Percentiles rank a stretch among this genome's conserved stretches.
Evolutionary conservation across 2,113 vertebrate genomes (phyloP).

Genomic region (Sterrhoptilus dennistouni): DNA sequence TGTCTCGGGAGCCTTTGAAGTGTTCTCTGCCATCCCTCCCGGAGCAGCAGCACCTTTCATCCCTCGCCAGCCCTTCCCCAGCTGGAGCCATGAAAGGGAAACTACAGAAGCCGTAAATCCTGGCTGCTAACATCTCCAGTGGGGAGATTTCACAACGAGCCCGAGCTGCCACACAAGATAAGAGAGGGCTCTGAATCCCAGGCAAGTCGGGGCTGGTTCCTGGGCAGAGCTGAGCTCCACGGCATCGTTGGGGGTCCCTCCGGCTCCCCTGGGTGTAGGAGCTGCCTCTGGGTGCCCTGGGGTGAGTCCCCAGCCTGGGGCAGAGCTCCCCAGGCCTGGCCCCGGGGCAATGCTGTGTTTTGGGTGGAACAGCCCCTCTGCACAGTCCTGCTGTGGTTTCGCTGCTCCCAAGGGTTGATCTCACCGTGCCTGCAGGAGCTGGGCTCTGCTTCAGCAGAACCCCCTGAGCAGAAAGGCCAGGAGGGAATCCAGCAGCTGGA

Average conservation of each 20-base stretch:
- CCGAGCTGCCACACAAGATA: conserved; percentile 11
- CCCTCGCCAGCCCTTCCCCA: conserved; percentile 73
- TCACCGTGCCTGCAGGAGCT: fast-evolving
- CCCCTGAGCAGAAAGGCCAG: not conserved
- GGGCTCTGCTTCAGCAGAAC: not conserved
- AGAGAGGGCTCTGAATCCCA: conserved; percentile 13
- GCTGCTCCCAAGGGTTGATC: not conserved
- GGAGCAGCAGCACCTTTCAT: conserved; percentile 69
- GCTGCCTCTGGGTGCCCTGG: not conserved
- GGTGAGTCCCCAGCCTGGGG: not conserved
- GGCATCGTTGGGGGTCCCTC: conserved; percentile 53
- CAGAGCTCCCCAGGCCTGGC: not conserved
- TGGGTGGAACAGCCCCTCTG: not conserved
- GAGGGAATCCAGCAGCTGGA: not conserved
- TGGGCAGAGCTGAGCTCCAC: conserved; percentile 27
- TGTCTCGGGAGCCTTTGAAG: conserved; percentile 73
- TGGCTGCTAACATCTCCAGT: conserved; percentile 39
- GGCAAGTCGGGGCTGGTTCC: conserved; percentile 34
- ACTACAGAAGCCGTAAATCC: conserved; percentile 58
- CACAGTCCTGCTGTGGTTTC: not conserved
- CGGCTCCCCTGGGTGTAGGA: not conserved
- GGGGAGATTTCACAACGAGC: conserved; percentile 51
- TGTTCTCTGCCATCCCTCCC: conserved; percentile 72
- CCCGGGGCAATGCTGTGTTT: not conserved
- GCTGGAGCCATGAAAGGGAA: conserved; percentile 71